Evolutionary conservation across 2,113 vertebrate genomes (phyloP), one percentile per base, ranked within the genome.

Genomic region (Pteropus alecto): DNA sequence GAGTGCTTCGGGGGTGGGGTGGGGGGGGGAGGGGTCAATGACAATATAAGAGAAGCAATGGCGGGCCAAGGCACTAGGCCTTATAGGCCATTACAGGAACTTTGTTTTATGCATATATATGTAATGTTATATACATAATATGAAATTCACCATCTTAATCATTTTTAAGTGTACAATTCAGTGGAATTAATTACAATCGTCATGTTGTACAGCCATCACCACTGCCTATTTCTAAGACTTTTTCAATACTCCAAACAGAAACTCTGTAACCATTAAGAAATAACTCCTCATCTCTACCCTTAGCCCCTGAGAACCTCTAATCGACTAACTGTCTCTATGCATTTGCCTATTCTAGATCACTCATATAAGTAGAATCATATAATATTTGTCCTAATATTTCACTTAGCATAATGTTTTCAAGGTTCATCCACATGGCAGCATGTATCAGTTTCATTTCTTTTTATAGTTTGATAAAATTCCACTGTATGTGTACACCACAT

Each of bases 1-100:
- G 56, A 0, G 1, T 22, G 18, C 2, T 43, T 2, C 0, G 28
- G 5, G 18, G 38, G 24, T 38, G 38, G 38, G 56, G 38, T 7
- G n/a, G n/a, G 38, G 38, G 38, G 18, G 38, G 24, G 35, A 18
- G 35, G 48, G 48, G 38, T 7, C 28, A 22, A 22, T 22, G 76
- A 54, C 41, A 22, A 14, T 1, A 7, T 26, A 41, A 28, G 26
- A 63, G 54, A 28, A 18, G 21, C 67, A 18, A 18, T 1, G 22
- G 7, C 5, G 5, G 11, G n/a, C 19, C 51, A 30, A 16, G 61
- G 46, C 33, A 14, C 6, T 2, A 5, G 61, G 33, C 21, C 48
- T 9, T 30, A 22, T 0, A n/a, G 63, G 21, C 26, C 18, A 30
- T 7, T 9, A 5, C 18, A 24, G 12, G 14, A 28, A 38, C 30